Conservation (phyloP, 2,797 vertebrate species). For the Macrochelys suwanniensis region DNA sequence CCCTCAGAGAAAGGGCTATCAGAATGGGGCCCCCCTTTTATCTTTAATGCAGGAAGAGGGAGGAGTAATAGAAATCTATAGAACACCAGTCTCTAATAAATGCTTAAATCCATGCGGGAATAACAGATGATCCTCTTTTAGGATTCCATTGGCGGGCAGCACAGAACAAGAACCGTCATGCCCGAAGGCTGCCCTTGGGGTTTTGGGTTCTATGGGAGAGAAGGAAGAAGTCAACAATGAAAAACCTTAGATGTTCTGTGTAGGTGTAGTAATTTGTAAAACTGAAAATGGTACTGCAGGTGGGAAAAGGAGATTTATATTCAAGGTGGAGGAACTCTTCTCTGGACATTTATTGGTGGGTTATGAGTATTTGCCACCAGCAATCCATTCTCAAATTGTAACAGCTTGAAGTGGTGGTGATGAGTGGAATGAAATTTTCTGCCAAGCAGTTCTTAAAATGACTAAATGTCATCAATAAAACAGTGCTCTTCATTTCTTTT, state of each 20-base stretch:
- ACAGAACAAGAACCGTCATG: background rate
- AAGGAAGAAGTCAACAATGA: slow-evolving; percentile 12
- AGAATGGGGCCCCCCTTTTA: background rate
- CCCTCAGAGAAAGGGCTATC: background rate
- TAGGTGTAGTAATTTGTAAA: slow-evolving; percentile 4
- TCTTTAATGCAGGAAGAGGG: background rate
- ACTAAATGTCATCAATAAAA: slow-evolving; percentile 36
- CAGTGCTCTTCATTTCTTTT: slow-evolving; percentile 22
- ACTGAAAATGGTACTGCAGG: background rate
- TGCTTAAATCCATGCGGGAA: slow-evolving; percentile 2
- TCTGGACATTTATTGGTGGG: slow-evolving; percentile 10
- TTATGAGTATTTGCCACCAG: slow-evolving; percentile 9
- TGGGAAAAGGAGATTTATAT: background rate
- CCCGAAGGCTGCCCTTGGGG: background rate
- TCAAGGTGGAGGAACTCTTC: background rate
- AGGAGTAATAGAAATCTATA: slow-evolving; percentile 7
- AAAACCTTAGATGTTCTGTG: slow-evolving; percentile 22
- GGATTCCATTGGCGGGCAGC: background rate
- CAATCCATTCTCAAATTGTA: slow-evolving; percentile 23
- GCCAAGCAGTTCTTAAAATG: slow-evolving; percentile 41
- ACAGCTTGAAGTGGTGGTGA: background rate
- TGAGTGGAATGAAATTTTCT: slow-evolving; percentile 3
- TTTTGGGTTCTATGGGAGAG: background rate
- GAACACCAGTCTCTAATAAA: background rate
- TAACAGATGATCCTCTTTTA: background rate